Evolutionary conservation across 2,113 vertebrate species (phyloP), one percentile per base, ranked within the genome.

Genomic region (Scomber scombrus): DNA sequence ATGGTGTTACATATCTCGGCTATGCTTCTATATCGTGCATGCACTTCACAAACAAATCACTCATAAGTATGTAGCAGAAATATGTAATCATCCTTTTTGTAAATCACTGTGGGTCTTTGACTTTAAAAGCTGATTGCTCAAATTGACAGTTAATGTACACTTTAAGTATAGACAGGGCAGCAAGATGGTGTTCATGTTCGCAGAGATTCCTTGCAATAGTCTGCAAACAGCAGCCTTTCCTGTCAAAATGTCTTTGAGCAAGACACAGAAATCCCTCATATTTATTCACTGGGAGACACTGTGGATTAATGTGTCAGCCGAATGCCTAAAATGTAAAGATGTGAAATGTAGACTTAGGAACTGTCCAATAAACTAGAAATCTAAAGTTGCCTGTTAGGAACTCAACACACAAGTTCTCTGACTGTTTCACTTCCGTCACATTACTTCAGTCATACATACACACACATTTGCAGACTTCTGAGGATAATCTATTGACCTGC

Each of bases 241-340:
- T 86, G 71, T 86, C 83, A 80, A 84, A 80, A 84, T 55, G 66
- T 89, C 80, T 84, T 67, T 26, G n/a, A 60, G 78, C 58, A 26
- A 80, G 78, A 85, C 46, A 75, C 46, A 67, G 65, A 85, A 91
- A 88, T 85, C 72, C 75, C 80, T 60, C 49, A 13, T 79, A 73
- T 67, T 78, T 84, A 86, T 87, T 89, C 81, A 78, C 1, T 50
- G 52, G 57, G 45, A 85, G 65, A 72, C 57, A 40, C 69, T 85
- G 29, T 74, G 81, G 83, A 91, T 88, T 84, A 88, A 67, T 21
- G 69, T 78, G 81, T 82, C 72, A 73, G 66, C 21, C 16, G 26
- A 63, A 68, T 57, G 71, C 71, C 34, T 45, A 40, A 78, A 77
- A 77, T 73, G 16, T 71, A 71, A 74, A 85, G 13, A 77, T 61